Conservation (phyloP, 2,888 invertebrate species). For the Acleris literana region DNA sequence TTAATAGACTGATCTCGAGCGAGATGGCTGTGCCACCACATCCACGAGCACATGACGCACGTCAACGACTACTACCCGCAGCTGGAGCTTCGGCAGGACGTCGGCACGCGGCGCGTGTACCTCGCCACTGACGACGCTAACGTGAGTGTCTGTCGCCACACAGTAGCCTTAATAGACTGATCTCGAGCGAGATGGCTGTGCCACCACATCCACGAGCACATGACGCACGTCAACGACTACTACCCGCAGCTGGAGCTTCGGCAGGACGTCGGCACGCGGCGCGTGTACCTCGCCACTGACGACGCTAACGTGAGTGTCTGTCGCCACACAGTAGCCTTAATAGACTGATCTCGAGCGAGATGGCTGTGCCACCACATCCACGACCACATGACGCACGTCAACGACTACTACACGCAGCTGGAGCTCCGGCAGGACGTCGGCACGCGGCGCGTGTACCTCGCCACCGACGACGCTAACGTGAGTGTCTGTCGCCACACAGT, state of each 20-base stretch:
- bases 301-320: slow-evolving; percentile 90
- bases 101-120: slow-evolving; percentile 89
- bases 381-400: slow-evolving; percentile 97
- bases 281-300: slow-evolving; percentile 97
- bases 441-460: slow-evolving; percentile 92
- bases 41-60: slow-evolving; percentile 97
- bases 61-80: slow-evolving; percentile 94
- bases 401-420: slow-evolving; percentile 92
- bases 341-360: too few relatives aligned
- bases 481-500: slow-evolving; percentile 45
- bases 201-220: slow-evolving; percentile 97
- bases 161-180: too few relatives aligned
- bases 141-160: slow-evolving; percentile 71
- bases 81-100: slow-evolving; percentile 85
- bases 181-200: slow-evolving; percentile 99
- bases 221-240: slow-evolving; percentile 95
- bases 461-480: slow-evolving; percentile 96
- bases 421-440: slow-evolving; percentile 85
- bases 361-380: slow-evolving; percentile 96
- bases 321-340: too few relatives aligned
- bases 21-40: slow-evolving; percentile 97
- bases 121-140: slow-evolving; percentile 97
- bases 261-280: slow-evolving; percentile 82
- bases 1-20: too few relatives aligned
- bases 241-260: slow-evolving; percentile 89